Evolutionary conservation across 2,888 invertebrate species (phyloP), one percentile per base, ranked within the genome.

Genomic region (Eupsilia transversa): DNA sequence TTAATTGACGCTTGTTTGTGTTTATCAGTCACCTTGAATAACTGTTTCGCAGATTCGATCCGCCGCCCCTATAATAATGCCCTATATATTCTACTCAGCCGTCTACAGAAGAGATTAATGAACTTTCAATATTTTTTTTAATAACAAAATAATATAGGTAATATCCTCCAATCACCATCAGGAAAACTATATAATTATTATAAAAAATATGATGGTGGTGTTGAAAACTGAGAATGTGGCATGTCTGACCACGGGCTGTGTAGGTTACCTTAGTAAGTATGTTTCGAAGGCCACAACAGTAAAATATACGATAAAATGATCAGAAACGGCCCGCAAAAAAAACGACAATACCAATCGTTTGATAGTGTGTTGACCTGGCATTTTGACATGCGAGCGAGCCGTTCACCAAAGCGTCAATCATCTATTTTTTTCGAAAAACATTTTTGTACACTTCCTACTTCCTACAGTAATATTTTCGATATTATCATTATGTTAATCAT

Each of bases 1-100:
- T 71, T 81, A 71, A 82, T 83, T 79, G 79, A 79, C 67, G 20
- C 14, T 38, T 82, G 69, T 83, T 75, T 83, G 72, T 72, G 65
- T 83, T 74, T 79, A 65, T 43, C 67, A n/a, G 64, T 65, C 23
- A 63, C 69, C 61, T 80, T 71, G 66, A 82, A 76, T 30, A 46
- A 46, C 49, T 65, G 43, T 60, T 43, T 57, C 46, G 41, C 43
- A 68, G 54, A 60, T 60, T 64, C 54, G 33, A 72, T 68, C 56
- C 10, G 23, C 9, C 54, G 3, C 46, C 52, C 52, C n/a, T 68
- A n/a, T 52, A 56, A 52, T 67, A 80, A 41, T 41, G 46, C 27
- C 30, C 1, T 41, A 30, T 3, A 23, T 43, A 43, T 23, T 10
- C 12, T 63, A 41, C 20, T 63, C 27, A 7, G 17, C 12, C 30